A percentile compares a stretch with the other conserved stretches of the same genome.
Conservation (phyloP, 2,888 invertebrate species). For the Yponomeuta malinellus region DNA sequence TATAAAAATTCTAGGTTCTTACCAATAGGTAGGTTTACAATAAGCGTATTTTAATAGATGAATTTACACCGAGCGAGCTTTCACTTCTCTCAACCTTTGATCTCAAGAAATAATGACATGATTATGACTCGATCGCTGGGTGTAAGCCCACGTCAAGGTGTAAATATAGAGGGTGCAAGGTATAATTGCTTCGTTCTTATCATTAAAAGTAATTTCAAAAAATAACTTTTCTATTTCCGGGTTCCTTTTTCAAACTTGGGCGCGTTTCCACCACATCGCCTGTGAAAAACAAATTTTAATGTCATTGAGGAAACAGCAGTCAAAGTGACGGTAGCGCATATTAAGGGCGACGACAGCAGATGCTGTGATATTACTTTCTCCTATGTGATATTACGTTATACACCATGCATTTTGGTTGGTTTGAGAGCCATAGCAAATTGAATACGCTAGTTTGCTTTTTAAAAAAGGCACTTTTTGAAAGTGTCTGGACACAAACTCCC, state of each 20-base stretch:
- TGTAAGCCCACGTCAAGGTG: background rate
- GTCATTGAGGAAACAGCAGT: too few species aligned
- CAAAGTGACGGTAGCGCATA: too few species aligned
- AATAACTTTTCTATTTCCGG: background rate
- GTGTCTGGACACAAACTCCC: too few species aligned
- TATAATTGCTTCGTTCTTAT: background rate
- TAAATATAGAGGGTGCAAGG: background rate
- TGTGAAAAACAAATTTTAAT: conserved; percentile 29
- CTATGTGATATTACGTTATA: too few species aligned
- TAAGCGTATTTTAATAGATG: background rate
- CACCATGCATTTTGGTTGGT: too few species aligned
- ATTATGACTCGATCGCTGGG: background rate
- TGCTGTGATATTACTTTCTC: too few species aligned
- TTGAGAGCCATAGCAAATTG: too few species aligned
- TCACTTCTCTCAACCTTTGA: too few species aligned
- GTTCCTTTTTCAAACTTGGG: conserved; percentile 43
- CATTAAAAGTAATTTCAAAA: background rate
- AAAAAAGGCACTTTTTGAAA: too few species aligned
- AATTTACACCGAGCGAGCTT: background rate
- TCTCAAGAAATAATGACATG: background rate
- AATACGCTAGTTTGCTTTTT: too few species aligned
- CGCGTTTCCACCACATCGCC: conserved; percentile 57
- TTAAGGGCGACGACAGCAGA: too few species aligned
- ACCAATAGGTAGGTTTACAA: background rate
- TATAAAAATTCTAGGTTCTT: background rate